phyloP scores from a whole-genome alignment of 2,113 vertebrate genomes.

The Oenanthe oenanthe region DNA sequence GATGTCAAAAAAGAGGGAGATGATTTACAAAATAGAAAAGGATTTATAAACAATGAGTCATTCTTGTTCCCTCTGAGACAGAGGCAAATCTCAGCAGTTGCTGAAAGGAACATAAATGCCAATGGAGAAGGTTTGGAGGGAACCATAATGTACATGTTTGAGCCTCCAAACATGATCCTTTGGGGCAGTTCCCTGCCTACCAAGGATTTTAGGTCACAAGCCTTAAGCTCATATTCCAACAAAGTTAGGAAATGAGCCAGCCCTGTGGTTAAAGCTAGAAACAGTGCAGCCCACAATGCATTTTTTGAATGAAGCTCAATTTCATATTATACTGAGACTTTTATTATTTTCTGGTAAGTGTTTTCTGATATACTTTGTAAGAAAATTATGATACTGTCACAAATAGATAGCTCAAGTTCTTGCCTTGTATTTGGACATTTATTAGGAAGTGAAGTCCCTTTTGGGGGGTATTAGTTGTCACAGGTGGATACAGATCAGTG shows the following conservation, averaged over 20 bases:
- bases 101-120: neutral
- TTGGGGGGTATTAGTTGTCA: constrained; percentile 3
- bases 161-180: neutral
- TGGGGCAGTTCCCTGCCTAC: neutral
- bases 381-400: neutral
- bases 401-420: neutral
- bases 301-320: neutral
- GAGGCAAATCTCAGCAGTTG: neutral
- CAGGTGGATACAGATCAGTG: constrained; percentile 20
- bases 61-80: neutral
- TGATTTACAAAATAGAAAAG: neutral
- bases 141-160: neutral
- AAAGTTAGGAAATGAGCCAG: neutral
- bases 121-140: neutral
- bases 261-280: neutral
- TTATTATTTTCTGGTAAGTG: neutral
- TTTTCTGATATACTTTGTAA: neutral
- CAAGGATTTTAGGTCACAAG: neutral
- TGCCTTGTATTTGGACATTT: neutral
- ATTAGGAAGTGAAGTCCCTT: neutral
- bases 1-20: neutral
- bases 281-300: neutral
- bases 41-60: constrained; percentile 48
- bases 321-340: neutral
- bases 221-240: neutral